Evolutionary conservation across 2,888 invertebrate genomes (phyloP), one percentile per base, ranked within the genome.

Genomic region (Hirtodrosophila confusa): DNA sequence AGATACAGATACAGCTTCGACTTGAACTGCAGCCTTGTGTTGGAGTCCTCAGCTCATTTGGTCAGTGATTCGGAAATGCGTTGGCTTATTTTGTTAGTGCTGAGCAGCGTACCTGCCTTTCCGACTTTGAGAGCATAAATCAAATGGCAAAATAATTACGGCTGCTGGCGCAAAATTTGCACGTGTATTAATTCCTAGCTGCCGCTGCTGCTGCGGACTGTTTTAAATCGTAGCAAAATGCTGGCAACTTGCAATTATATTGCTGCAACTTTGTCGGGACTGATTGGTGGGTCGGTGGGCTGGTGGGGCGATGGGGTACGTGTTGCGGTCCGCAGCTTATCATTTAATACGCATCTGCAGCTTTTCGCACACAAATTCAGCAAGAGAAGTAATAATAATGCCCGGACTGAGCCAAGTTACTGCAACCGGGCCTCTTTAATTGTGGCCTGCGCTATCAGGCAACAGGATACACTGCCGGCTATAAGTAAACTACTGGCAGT

Each of bases 101-200:
- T 10, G 17, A 6, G 36, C 39, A 35, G 55, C 40, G 24, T 44
- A 43, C 9, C 41, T 55, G 36, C 55, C 31, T 8, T 47, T 57
- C 54, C 68, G 54, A 48, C 75, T 75, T 58, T 78, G 84, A 80
- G 76, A 66, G 75, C 86, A 88, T 89, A 88, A 88, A 88, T 88
- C 89, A 88, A 88, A 83, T 78, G 78, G 47, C 45, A 84, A 88
- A 89, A 89, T 89, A 88, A 89, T 89, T 88, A 89, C 84, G 76
- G 76, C 69, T 86, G 75, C 88, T 75, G 68, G 71, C 68, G 69
- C 62, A 74, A 78, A 82, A 78, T 88, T 85, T 88, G 85, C 85
- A 86, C 87, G 88, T 86, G 80, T 71, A 86, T 83, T 83, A 79
- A 88, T 84, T 72, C 68, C 57, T 63, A 49, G 66, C 41, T 51